These are phyloP conservation scores for Anticlea derivata DNA, from an alignment of 2,888 invertebrate genomes.

Conservation along the genomic window DNA sequence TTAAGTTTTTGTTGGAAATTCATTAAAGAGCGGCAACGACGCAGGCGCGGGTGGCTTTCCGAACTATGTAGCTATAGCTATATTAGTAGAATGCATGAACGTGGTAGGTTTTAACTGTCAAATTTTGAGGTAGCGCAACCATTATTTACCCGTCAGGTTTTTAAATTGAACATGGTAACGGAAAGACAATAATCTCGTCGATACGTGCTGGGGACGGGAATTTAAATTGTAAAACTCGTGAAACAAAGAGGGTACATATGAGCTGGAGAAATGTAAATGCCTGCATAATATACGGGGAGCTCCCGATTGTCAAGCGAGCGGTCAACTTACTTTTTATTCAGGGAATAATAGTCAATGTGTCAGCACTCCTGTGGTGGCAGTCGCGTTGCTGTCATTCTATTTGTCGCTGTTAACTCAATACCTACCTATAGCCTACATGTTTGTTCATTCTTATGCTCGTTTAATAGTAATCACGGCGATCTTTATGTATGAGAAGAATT, in stretches of 20 bases:
- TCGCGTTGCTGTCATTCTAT: conserved; percentile 42
- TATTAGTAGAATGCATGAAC: conserved; percentile 59
- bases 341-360: conserved; percentile 62
- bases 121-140: conserved; percentile 57
- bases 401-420: conserved; percentile 33
- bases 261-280: conserved; percentile 64
- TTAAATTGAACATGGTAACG: conserved; percentile 55
- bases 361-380: conserved; percentile 48
- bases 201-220: conserved; percentile 30
- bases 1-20: conserved; percentile 84
- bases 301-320: conserved; percentile 61
- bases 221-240: conserved; percentile 52
- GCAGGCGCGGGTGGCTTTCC: conserved; percentile 61
- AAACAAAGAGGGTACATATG: conserved; percentile 49
- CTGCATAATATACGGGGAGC: conserved; percentile 59
- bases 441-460: too few species aligned
- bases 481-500: too few species aligned
- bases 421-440: too few species aligned
- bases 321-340: conserved; percentile 68
- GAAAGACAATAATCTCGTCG: conserved; percentile 32
- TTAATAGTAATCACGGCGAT: too few species aligned
- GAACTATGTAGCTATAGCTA: conserved; percentile 55
- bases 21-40: conserved; percentile 69
- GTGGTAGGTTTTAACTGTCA: conserved; percentile 37
- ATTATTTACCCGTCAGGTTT: conserved; percentile 55